These are phyloP conservation scores for Lycopodina hypogea DNA, from an alignment of 37 sponge, comb jelly and placozoan genomes.

Conservation along the genomic window DNA sequence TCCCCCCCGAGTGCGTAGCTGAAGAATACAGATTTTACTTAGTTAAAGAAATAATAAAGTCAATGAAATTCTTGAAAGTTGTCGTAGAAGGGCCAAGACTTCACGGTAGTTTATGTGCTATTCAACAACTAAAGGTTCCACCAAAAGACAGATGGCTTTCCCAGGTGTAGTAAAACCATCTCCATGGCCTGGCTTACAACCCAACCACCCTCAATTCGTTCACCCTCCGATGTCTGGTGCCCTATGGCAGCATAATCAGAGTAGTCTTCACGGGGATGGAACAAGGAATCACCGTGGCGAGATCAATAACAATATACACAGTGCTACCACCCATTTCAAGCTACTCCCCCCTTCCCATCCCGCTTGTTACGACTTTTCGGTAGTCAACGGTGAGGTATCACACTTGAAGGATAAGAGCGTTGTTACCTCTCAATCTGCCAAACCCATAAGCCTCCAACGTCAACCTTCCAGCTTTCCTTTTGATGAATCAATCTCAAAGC, in stretches of 20 bases:
- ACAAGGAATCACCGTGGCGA: neutral
- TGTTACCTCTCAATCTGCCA: too few relatives aligned
- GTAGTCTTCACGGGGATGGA: neutral
- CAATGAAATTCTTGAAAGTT: too few relatives aligned
- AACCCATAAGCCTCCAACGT: too few relatives aligned
- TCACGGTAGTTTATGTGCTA: constrained; percentile 16
- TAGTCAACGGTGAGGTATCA: too few relatives aligned
- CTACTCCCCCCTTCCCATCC: neutral
- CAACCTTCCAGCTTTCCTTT: neutral
- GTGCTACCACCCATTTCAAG: constrained; percentile 9
- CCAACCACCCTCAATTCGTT: constrained; percentile 3
- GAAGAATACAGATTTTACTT: too few relatives aligned
- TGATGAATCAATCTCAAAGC: neutral
- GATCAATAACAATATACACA: neutral
- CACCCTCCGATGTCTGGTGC: neutral
- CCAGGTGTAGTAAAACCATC: constrained; percentile 23
- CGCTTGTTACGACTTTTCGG: neutral
- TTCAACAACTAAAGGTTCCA: constrained; percentile 3
- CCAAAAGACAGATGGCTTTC: constrained; percentile 22
- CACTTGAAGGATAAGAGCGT: too few relatives aligned
- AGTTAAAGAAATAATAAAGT: too few relatives aligned
- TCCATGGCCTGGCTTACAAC: neutral
- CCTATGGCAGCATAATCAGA: constrained; percentile 6
- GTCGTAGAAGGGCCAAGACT: too few relatives aligned
- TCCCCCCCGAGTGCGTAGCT: too few relatives aligned